A percentile compares a stretch with the other conserved stretches of the same genome.
Conservation (phyloP, 2,113 vertebrate genomes). For the Rhinichthys klamathensis region DNA sequence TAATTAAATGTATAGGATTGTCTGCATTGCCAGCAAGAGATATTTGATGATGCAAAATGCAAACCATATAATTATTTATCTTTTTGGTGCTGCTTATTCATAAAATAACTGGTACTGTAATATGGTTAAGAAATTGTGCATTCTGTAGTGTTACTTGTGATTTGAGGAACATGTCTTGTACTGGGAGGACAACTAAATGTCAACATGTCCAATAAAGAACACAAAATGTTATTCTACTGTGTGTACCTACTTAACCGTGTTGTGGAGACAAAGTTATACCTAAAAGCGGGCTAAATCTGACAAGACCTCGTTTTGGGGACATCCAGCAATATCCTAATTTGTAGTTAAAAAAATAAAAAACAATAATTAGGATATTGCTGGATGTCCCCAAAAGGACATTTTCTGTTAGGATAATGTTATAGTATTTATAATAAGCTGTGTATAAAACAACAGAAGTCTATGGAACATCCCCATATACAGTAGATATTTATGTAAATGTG, state of each 20-base stretch:
- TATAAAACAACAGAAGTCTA: background rate
- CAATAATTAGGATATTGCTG: no score
- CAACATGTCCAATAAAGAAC: background rate
- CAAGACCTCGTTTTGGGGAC: background rate
- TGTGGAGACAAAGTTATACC: background rate
- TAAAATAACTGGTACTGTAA: background rate
- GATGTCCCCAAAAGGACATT: background rate
- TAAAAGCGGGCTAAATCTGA: background rate
- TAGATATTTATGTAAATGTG: background rate
- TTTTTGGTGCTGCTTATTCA: background rate
- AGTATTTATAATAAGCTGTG: background rate
- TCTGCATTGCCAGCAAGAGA: slow-evolving; percentile 1
- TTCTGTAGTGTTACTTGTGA: background rate
- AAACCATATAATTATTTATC: background rate
- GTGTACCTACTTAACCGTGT: background rate
- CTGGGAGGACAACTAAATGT: background rate
- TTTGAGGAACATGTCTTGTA: background rate
- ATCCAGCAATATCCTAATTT: background rate
- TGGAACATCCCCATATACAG: background rate
- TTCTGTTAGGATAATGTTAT: background rate
- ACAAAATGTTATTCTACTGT: background rate
- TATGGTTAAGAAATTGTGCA: background rate
- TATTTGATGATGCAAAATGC: background rate
- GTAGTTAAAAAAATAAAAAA: background rate
- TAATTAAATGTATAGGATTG: background rate